These are phyloP conservation scores for Caenorhabditis sp. DNA, from an alignment of 2,888 invertebrate species.

Conservation along the genomic window DNA sequence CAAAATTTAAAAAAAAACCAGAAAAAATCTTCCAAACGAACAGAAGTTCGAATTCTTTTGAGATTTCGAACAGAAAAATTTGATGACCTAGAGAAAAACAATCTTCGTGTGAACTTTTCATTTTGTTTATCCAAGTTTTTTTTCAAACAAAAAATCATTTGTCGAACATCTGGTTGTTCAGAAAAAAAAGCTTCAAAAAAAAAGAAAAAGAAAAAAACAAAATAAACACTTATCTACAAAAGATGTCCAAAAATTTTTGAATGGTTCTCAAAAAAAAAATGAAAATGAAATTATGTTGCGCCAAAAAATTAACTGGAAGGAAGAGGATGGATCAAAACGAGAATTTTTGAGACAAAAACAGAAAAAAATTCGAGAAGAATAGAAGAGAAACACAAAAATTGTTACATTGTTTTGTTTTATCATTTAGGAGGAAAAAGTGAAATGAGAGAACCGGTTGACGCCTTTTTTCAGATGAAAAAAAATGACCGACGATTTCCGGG, in stretches of 20 bases:
- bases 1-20: no score
- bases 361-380: constrained; percentile 2
- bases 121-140: neutral
- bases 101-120: neutral
- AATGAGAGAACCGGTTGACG: neutral
- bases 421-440: neutral
- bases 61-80: neutral
- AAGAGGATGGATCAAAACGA: neutral
- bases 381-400: constrained; percentile 2
- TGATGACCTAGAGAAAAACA: neutral
- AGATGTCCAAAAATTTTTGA: no score
- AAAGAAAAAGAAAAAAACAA: neutral
- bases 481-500: neutral
- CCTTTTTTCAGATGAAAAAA: no score
- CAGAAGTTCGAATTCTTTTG: no score
- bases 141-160: neutral
- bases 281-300: no score
- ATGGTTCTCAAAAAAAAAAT: no score
- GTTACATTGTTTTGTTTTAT: constrained; percentile 6
- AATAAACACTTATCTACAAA: neutral
- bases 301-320: no score
- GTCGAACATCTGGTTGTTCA: neutral
- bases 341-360: neutral
- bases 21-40: no score
- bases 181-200: no score